Percentiles rank a stretch among this genome's conserved stretches.
phyloP scores from a whole-genome alignment of 2,888 invertebrate genomes.

The Eupeodes luniger region DNA sequence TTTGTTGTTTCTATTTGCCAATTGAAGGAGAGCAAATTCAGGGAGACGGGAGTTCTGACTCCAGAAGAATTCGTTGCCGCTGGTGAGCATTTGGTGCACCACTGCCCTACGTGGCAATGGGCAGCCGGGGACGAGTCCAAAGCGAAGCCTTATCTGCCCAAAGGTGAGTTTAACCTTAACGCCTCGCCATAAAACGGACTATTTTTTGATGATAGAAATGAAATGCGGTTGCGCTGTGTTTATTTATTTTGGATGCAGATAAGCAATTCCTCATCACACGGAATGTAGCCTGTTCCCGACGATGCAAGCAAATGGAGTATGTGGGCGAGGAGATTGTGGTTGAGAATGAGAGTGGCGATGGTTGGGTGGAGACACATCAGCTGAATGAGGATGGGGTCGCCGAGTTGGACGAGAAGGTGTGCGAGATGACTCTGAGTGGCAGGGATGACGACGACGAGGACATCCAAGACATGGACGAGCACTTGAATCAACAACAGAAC shows the following conservation, averaged over 20 bases:
- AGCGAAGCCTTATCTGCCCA: slow-evolving; percentile 94
- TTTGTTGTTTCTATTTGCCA: slow-evolving; percentile 25
- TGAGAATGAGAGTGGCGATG: slow-evolving; percentile 93
- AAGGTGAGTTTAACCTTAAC: slow-evolving; percentile 78
- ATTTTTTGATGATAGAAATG: neutral
- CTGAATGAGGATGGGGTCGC: slow-evolving; percentile 87
- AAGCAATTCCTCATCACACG: slow-evolving; percentile 98
- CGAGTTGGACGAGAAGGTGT: slow-evolving; percentile 86
- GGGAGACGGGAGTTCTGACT: slow-evolving; percentile 98
- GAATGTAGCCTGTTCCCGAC: slow-evolving; percentile 97
- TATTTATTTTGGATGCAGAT: slow-evolving; percentile 84
- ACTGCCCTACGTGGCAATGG: slow-evolving; percentile 99
- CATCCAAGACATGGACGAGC: slow-evolving; percentile 82
- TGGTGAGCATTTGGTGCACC: slow-evolving; percentile 99
- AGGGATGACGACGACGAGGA: slow-evolving; percentile 87
- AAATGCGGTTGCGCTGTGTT: slow-evolving; percentile 22
- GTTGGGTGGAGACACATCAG: slow-evolving; percentile 99
- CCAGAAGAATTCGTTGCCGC: slow-evolving; percentile 99
- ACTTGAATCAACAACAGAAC: slow-evolving; percentile 84
- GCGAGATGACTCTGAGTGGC: slow-evolving; percentile 95
- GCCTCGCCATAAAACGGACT: neutral
- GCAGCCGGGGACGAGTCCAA: slow-evolving; percentile 95
- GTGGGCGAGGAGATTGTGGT: slow-evolving; percentile 93
- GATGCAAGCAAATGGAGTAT: slow-evolving; percentile 92
- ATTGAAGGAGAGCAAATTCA: slow-evolving; percentile 96